A percentile compares a stretch with the other conserved stretches of the same genome.
Evolutionary conservation across 2,113 vertebrate genomes (phyloP).

Genomic region (Rallus limicola): DNA sequence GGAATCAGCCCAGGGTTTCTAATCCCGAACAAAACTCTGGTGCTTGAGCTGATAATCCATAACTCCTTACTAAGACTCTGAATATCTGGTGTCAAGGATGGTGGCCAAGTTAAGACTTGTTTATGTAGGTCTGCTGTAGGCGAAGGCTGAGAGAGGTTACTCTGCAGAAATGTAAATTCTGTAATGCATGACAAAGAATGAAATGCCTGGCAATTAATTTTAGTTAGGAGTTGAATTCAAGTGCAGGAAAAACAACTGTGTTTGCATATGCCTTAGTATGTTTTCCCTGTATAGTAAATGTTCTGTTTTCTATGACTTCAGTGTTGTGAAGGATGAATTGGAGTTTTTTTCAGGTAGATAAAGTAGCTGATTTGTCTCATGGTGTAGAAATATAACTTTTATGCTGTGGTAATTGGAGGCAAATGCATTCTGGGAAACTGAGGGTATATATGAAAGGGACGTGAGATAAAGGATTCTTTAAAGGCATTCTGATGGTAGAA

Average conservation of each 20-base stretch:
- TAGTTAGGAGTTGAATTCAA: background rate
- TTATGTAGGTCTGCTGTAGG: rapidly evolving
- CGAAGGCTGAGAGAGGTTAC: background rate
- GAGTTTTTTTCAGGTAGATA: background rate
- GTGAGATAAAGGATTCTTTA: background rate
- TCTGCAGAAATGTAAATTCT: background rate
- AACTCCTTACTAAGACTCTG: background rate
- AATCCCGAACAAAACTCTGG: background rate
- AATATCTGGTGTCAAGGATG: background rate
- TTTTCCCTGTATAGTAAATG: background rate
- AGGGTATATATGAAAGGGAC: background rate
- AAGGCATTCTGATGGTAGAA: background rate
- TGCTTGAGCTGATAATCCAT: background rate
- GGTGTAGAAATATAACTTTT: background rate
- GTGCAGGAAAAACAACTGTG: background rate
- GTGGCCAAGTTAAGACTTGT: background rate
- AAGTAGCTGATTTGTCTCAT: background rate
- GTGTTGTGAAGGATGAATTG: background rate
- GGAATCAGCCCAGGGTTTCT: background rate
- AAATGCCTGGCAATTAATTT: background rate
- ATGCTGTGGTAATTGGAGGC: background rate
- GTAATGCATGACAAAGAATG: background rate
- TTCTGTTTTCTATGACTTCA: background rate
- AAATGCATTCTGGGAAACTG: background rate
- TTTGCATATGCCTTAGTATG: background rate